Percentiles rank a stretch among this genome's conserved stretches.
These are phyloP conservation scores for Apteryx owenii DNA, from an alignment of 2,113 vertebrate genomes.

Conservation along the genomic window DNA sequence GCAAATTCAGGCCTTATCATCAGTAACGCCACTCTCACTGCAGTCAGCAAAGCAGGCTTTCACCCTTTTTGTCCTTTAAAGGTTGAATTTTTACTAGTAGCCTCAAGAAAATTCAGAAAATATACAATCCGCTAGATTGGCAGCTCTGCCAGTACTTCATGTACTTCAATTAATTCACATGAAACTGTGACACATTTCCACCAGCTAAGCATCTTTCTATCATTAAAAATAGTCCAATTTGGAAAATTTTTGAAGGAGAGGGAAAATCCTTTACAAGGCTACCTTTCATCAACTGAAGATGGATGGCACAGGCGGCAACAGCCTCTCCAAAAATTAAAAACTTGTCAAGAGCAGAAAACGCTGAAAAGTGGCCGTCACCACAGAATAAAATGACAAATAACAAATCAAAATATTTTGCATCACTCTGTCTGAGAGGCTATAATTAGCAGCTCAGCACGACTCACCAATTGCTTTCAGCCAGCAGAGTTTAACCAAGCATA, in stretches of 20 bases:
- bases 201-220: neutral
- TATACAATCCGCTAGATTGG: neutral
- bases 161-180: neutral
- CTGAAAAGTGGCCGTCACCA: neutral
- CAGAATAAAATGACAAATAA: neutral
- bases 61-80: neutral
- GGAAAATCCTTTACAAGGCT: neutral
- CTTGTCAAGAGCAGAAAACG: neutral
- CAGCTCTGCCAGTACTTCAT: neutral
- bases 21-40: neutral
- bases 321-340: neutral
- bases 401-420: neutral
- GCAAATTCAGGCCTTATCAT: neutral
- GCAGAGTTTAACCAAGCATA: neutral
- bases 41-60: neutral
- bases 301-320: neutral
- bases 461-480: neutral
- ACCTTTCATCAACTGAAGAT: neutral
- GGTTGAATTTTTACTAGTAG: neutral
- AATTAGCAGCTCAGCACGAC: neutral
- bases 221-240: neutral
- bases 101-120: neutral
- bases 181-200: neutral
- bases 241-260: neutral
- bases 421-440: neutral